Base-by-base conservation (phyloP, 2,888 invertebrate genomes). In the Petrophora chlorosata region DNA sequence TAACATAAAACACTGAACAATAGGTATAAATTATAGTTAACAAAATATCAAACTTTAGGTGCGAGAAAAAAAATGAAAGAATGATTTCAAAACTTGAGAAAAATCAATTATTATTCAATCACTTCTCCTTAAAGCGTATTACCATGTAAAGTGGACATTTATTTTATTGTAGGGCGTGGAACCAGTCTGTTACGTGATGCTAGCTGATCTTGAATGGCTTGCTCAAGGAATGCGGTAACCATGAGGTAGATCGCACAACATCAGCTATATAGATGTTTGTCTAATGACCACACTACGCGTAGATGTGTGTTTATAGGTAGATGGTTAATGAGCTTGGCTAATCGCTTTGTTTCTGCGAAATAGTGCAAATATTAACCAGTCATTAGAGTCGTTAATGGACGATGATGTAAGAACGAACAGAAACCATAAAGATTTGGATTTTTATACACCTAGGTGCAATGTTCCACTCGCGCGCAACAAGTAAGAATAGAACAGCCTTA, bases 151-250 rank as follows among this genome's bases (percentile, higher is more conserved):
- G n/a, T n/a, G n/a, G n/a, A 25, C 23, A 25, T 8, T 25, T 7
- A 25, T 5, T 5, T 3, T 25, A 30, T 9, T 9, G 9, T 15
- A 22, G 15, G 29, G 26, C 25, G 17, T 36, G 23, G 10, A 17
- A 25, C 30, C 38, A 33, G 39, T 33, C n/a, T 10, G 12, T 50
- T 42, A 53, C 44, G 38, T 40, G 30, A 44, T 47, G 19, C 47
- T 35, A 41, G 26, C 41, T 45, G 43, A 46, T 48, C 51, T 51
- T 48, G 51, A 53, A 48, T 42, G 47, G 9, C 23, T 43, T 45
- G 26, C 42, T 30, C 35, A 48, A 45, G 44, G 40, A 45, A 47
- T 47, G 40, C 40, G 46, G 40, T 40, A 35, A 38, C 41, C n/a
- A 22, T 25, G 15, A 15, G 5, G 33, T 16, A 34, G 10, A 25